Base-by-base conservation (phyloP, 1,140 invertebrate genomes). In the Triops longicaudatus region DNA sequence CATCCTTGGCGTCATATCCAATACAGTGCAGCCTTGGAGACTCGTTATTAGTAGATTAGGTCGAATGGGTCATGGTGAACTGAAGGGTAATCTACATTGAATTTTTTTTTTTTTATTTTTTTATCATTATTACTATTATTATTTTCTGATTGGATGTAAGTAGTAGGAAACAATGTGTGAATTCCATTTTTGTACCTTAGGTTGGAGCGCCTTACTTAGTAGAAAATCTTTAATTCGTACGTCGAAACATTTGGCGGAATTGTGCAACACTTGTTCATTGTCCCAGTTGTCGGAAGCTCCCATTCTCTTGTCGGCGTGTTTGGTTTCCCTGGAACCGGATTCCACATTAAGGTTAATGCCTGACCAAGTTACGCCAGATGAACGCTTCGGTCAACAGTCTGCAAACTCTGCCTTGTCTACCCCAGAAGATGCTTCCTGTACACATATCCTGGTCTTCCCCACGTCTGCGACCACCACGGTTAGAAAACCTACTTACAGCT, bases 361-460 rank as follows among this genome's bases (percentile, higher is more conserved):
- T 41, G 96, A 98, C 85, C 93, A 95, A 72, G 78, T 78, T 82
- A 95, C 93, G 63, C 93, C 93, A n/a, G 93, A 95, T 82, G 93
- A 95, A 84, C 88, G 93, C 76, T 95, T 95, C 85, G 93, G 91
- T 79, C 92, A 93, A 84, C 90, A 90, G 79, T 92, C 91, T 74
- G 92, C 92, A 81, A 94, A 85, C 91, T 91, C 83, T 90, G 92
- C 81, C 80, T 87, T 96, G 76, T 93, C 92, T 73, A 97, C 95
- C 73, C 94, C 94, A 7, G 91, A 96, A 81, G 96, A 99, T 86
- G 94, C 97, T 73, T 94, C 94, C 73, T 95, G 94, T 82, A 99
- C 97, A 73, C 98, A 99, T 84, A 99, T 99, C 80, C 89, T 99
- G 78, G 97, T 99, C 78, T 99, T 99, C 86, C 98, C 98, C 73